Evolutionary conservation across 1,140 invertebrate species (phyloP), one percentile per base, ranked within the genome.

Genomic region (Oryzaephilus surinamensis): DNA sequence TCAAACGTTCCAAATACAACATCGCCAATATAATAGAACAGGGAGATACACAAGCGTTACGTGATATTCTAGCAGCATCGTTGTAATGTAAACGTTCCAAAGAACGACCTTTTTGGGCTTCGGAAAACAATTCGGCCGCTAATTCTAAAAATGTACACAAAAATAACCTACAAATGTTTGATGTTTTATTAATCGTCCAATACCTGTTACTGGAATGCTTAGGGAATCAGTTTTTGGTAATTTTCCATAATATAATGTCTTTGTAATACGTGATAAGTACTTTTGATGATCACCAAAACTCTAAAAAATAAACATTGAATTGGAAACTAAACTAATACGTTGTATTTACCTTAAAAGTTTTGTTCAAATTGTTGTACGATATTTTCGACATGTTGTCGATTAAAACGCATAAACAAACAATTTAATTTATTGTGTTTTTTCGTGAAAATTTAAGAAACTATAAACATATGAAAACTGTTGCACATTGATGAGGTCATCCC

Each of bases 1-100:
- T 82, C 12, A 91, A 68, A 49, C 87, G 72, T 62, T 94, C 88
- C 30, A 94, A 66, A 60, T 96, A 97, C 1, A 96, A 66, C 45
- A 92, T 65, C 11, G 86, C 85, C 53, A 91, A 64, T 38, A 86
- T 76, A 18, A 92, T 65, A 0, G 84, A 83, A 55, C 82, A 86
- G 1, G 89, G 85, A 1, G 89, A 89, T 27, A 93, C 79, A 61
- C 83, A 88, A 2, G 87, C 80, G 52, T 80, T 77, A 54, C 81
- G 70, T 24, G 81, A 78, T 31, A 89, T 74, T 49, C 73, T 66
- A 27, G 86, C 79, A 40, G 88, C 88, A 55, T 81, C 77, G 39
- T 84, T 78, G 30, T 79, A 73, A 58, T 84, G 80, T 32, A 94
- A 65, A 44, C 82, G 73, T 45, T 90, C 81, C 50, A 95, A 65